Evolutionary conservation across 1,140 invertebrate species (phyloP).

Genomic region (Drosophila bocqueti): DNA sequence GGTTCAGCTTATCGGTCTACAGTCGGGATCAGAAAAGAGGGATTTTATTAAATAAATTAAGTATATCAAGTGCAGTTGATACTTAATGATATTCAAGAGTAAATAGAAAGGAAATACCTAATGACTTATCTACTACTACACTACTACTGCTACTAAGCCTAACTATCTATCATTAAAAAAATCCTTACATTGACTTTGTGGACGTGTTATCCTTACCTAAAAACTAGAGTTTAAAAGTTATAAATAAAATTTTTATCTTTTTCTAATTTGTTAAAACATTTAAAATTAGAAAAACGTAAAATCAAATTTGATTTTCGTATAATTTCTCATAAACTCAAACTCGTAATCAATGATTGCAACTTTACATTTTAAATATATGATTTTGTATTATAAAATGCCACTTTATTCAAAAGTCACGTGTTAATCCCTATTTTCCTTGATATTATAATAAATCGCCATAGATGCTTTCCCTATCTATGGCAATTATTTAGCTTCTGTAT

Average conservation of each 20-base stretch:
- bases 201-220: too few relatives aligned
- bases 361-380: too few relatives aligned
- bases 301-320: neutral
- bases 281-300: neutral
- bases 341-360: too few relatives aligned
- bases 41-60: neutral
- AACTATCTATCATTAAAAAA: neutral
- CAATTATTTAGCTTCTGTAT: neutral
- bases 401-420: too few relatives aligned
- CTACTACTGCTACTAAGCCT: too few relatives aligned
- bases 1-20: conserved; percentile 28
- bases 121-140: too few relatives aligned
- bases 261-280: neutral
- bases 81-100: too few relatives aligned
- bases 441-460: neutral
- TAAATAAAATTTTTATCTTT: too few relatives aligned
- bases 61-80: neutral
- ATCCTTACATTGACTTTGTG: neutral
- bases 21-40: neutral
- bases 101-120: too few relatives aligned
- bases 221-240: too few relatives aligned
- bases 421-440: neutral
- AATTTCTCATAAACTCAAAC: too few relatives aligned
- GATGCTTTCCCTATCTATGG: neutral
- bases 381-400: too few relatives aligned